A percentile compares a stretch with the other conserved stretches of the same genome.
phyloP scores from a whole-genome alignment of 53 echinoderm and acorn worm genomes.

The Henricia sp. region DNA sequence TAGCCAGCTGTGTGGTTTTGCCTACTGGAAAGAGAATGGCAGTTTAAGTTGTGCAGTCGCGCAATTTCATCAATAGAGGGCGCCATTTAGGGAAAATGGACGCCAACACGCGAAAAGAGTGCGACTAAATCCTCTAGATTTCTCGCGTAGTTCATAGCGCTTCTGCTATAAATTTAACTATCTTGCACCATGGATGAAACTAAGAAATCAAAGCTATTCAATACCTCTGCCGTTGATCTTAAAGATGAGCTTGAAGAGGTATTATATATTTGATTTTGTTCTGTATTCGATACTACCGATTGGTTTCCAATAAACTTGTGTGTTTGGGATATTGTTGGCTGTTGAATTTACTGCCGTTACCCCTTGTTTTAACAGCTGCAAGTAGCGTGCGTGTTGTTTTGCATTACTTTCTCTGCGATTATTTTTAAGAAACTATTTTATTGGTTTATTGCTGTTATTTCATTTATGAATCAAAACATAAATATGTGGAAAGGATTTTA shows the following conservation, averaged over 20 bases:
- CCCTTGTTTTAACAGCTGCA: neutral
- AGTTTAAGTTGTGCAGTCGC: neutral
- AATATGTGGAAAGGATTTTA: too few relatives aligned
- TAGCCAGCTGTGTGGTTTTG: neutral
- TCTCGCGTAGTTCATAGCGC: neutral
- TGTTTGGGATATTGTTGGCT: conserved; percentile 10
- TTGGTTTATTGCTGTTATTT: too few relatives aligned
- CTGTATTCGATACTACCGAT: conserved; percentile 13
- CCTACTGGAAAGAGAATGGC: conserved; percentile 45
- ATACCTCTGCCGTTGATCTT: conserved; percentile 64
- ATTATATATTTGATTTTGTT: too few relatives aligned
- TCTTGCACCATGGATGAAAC: conserved; percentile 68
- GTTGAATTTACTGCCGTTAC: conserved; percentile 36
- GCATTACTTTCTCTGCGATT: too few relatives aligned
- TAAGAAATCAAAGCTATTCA: conserved; percentile 81
- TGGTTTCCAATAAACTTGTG: too few relatives aligned
- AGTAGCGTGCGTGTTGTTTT: too few relatives aligned
- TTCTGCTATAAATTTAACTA: conserved; percentile 1
- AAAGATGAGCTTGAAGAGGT: conserved; percentile 92
- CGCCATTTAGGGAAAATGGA: conserved; percentile 59
- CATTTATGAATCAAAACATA: too few relatives aligned
- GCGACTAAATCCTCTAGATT: neutral
- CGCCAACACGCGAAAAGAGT: conserved; percentile 32
- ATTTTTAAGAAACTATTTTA: too few relatives aligned
- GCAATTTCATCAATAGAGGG: conserved; percentile 9